These are phyloP conservation scores for Solea senegalensis DNA, from an alignment of 2,113 vertebrate genomes.

Conservation along the genomic window DNA sequence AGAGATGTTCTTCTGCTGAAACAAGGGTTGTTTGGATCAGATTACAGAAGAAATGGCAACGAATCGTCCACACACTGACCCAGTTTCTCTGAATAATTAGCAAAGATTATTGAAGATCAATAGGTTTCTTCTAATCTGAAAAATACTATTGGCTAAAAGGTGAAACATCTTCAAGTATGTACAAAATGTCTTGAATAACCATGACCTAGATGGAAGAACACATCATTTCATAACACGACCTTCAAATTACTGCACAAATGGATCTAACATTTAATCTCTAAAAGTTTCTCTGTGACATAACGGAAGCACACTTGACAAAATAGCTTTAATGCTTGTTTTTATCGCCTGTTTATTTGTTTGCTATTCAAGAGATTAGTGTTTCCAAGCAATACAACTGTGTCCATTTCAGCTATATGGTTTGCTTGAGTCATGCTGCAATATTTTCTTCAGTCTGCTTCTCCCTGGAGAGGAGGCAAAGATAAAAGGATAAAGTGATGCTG, in stretches of 20 bases:
- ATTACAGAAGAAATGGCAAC: no score
- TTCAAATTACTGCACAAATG: not conserved
- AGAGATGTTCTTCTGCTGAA: not conserved
- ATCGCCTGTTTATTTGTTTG: slow-evolving; percentile 32
- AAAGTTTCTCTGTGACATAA: slow-evolving; percentile 39
- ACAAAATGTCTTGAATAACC: not conserved
- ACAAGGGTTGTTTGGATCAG: not conserved
- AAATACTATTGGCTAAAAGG: not conserved
- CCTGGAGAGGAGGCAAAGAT: slow-evolving; percentile 37
- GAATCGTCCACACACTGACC: no score
- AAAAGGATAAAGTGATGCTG: slow-evolving; percentile 57
- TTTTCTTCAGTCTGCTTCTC: slow-evolving; percentile 31
- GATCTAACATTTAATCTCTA: no score
- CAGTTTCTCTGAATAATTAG: no score
- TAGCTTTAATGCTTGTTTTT: slow-evolving; percentile 25
- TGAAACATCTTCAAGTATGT: not conserved
- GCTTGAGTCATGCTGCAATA: slow-evolving; percentile 41
- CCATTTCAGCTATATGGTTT: slow-evolving; percentile 26
- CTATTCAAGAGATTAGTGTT: slow-evolving; percentile 52
- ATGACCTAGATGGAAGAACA: not conserved
- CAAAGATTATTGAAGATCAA: not conserved
- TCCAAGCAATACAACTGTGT: slow-evolving; percentile 44
- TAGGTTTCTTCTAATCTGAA: not conserved
- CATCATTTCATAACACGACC: not conserved
- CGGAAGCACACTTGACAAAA: slow-evolving; percentile 40